Percentiles rank a stretch among this genome's conserved stretches.
Conservation (phyloP, 2,797 vertebrate species). For the Alectoris magna region DNA sequence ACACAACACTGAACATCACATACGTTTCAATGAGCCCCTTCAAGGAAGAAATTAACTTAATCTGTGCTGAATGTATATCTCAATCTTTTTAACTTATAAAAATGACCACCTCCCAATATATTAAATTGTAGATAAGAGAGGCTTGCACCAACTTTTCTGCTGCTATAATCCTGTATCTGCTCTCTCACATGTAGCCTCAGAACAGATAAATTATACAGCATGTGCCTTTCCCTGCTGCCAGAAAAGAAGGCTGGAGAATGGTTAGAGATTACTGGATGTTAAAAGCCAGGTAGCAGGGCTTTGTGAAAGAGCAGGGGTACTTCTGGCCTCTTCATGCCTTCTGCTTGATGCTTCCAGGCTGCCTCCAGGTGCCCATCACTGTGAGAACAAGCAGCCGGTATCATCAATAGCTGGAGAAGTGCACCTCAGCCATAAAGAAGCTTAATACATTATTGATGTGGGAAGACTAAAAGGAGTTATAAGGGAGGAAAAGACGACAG, state of each 20-base stretch:
- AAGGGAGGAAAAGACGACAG: fast-evolving
- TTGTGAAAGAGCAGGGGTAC: not conserved
- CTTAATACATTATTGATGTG: not conserved
- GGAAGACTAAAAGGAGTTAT: not conserved
- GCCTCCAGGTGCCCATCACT: not conserved
- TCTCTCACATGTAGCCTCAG: not conserved
- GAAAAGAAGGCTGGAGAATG: not conserved
- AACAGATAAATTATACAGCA: not conserved
- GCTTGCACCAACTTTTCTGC: not conserved
- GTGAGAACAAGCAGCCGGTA: not conserved
- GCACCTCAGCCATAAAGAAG: not conserved
- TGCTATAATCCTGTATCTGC: not conserved
- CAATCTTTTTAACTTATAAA: slow-evolving; percentile 1
- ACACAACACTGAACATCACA: slow-evolving; percentile 36
- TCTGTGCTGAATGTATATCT: not conserved
- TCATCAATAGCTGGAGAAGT: not conserved
- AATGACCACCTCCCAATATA: not conserved
- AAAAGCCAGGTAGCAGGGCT: not conserved
- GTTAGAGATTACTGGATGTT: fast-evolving
- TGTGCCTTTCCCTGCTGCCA: not conserved
- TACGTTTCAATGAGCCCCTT: slow-evolving; percentile 12
- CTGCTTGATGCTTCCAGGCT: not conserved
- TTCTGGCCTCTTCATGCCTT: not conserved
- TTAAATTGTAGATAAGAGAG: not conserved
- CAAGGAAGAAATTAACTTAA: slow-evolving; percentile 12